These are phyloP conservation scores for Bembecia ichneumoniformis DNA, from an alignment of 2,888 invertebrate species.

Conservation along the genomic window DNA sequence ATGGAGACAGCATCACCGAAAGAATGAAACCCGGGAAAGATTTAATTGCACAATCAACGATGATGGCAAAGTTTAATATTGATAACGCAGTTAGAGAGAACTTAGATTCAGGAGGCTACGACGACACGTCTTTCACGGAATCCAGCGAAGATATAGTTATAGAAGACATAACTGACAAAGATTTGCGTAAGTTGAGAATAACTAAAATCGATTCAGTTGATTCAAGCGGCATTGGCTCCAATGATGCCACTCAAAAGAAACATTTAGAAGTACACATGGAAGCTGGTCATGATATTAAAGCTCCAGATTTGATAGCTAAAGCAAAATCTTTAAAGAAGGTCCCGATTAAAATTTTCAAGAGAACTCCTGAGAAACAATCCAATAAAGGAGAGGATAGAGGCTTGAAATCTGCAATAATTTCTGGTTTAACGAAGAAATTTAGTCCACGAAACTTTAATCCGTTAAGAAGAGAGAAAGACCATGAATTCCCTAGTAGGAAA, in stretches of 20 bases:
- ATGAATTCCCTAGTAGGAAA: conserved; percentile 16
- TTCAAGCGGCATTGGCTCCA: background rate
- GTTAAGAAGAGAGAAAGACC: conserved; percentile 43
- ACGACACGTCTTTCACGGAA: conserved; percentile 54
- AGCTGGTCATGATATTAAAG: conserved; percentile 45
- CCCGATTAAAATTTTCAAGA: conserved; percentile 3
- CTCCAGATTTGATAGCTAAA: conserved; percentile 43
- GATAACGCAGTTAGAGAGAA: conserved; percentile 51
- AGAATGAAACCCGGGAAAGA: conserved; percentile 44
- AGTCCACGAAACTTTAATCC: conserved; percentile 39
- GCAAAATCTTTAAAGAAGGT: conserved; percentile 41
- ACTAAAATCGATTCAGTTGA: background rate
- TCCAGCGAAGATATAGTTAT: conserved; percentile 52
- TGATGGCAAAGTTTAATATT: conserved; percentile 64
- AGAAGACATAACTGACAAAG: conserved; percentile 29
- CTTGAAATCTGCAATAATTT: conserved; percentile 42
- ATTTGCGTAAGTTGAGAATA: conserved; percentile 3
- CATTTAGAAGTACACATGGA: conserved; percentile 25
- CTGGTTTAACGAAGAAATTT: conserved; percentile 47
- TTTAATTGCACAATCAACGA: conserved; percentile 50
- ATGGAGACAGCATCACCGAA: conserved; percentile 49
- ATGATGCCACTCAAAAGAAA: conserved; percentile 25
- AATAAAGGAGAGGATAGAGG: conserved; percentile 16
- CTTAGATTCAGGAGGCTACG: conserved; percentile 54
- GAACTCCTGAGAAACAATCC: conserved; percentile 8